Percentiles rank a stretch among this genome's conserved stretches.
These are phyloP conservation scores for Morone chrysops DNA, from an alignment of 2,113 vertebrate species.

Conservation along the genomic window DNA sequence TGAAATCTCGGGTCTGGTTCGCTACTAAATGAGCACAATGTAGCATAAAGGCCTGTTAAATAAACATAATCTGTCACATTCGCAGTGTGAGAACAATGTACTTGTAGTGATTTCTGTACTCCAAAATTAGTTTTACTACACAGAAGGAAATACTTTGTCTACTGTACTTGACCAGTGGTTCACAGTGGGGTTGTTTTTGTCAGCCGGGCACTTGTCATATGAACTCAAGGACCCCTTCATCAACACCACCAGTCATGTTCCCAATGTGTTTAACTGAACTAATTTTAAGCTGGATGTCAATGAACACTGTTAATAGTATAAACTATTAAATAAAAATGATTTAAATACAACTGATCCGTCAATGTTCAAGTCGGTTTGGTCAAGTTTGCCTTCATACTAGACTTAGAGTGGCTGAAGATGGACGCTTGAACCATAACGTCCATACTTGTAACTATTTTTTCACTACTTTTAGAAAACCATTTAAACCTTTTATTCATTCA, in stretches of 20 bases:
- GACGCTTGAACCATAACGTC: background rate
- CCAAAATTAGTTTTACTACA: background rate
- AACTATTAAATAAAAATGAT: background rate
- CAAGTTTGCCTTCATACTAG: background rate
- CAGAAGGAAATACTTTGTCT: slow-evolving; percentile 2
- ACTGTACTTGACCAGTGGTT: background rate
- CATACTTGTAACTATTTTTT: background rate
- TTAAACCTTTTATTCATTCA: background rate
- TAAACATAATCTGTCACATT: slow-evolving; percentile 52
- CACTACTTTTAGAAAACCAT: background rate
- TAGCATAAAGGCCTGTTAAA: slow-evolving; percentile 53
- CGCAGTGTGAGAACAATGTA: slow-evolving; percentile 10
- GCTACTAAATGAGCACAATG: slow-evolving; percentile 50
- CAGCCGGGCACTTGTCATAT: background rate
- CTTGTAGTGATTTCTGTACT: slow-evolving; percentile 2
- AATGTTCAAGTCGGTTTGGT: background rate
- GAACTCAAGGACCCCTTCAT: background rate
- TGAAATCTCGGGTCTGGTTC: slow-evolving; percentile 54
- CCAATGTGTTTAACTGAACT: background rate
- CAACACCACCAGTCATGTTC: background rate
- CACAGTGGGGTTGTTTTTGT: background rate
- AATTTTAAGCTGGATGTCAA: background rate
- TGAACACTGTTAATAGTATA: too few species aligned
- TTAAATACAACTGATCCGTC: background rate
- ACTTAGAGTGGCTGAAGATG: background rate